Base-by-base conservation (phyloP, 2,888 invertebrate species). In the Cyclophora punctaria region DNA sequence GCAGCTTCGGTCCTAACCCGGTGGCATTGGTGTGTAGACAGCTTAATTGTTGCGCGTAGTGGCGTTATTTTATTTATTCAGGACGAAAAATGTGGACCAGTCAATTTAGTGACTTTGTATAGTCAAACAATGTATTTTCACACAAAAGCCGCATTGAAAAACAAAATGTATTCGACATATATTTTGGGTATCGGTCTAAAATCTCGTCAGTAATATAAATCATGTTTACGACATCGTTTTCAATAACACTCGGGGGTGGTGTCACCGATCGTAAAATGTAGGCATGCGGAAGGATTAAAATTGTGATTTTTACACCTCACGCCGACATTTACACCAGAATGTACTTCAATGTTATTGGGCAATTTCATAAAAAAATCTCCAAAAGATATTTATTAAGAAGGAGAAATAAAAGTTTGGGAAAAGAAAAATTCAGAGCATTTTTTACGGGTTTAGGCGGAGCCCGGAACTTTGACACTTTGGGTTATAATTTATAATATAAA, bases 151-250 rank as follows among this genome's bases (percentile, higher is more conserved):
- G 37, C 4, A 37, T 37, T 5, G 4, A 37, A 37, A 37, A 37
- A 37, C 37, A 54, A 55, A 55, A 53, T 55, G 44, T 49, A 53
- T 47, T 48, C 52, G 53, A 37, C 37, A 37, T 60, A 60, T 62
- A 61, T 65, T 57, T 55, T 57, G 51, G 48, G 54, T 56, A 56
- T 52, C 56, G 55, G 56, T 54, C 56, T 61, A 64, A 67, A 75
- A 75, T 67, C 66, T 70, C 64, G 61, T 62, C 59, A 62, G 62
- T 60, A 56, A 56, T 62, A 70, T 70, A 68, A 70, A 69, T 73
- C 67, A 70, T 71, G 75, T 73, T 70, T 71, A 75, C 69, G 66
- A 64, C 66, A 60, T 63, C 69, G 66, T 63, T 70, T 73, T 71
- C 66, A 71, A 71, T 71, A 66, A 68, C 64, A 64, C 57, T 49